phyloP scores from a whole-genome alignment of 2,797 vertebrate species.

The Eulemur rubriventer region DNA sequence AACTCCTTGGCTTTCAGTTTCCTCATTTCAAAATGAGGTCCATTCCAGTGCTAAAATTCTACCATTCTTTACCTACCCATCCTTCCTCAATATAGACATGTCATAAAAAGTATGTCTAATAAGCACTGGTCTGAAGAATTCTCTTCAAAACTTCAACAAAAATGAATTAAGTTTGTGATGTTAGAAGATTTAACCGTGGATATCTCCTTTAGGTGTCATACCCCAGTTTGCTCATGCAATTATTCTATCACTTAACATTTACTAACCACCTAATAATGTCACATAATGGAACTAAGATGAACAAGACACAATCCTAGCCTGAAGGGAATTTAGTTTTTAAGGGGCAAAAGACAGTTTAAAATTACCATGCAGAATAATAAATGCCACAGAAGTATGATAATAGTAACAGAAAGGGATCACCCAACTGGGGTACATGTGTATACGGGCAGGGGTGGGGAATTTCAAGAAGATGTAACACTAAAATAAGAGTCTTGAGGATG shows the following conservation, averaged over 20 bases:
- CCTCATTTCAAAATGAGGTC: constrained; percentile 10
- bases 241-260: constrained; percentile 33
- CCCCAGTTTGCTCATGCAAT: not conserved
- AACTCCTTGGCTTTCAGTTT: constrained; percentile 36
- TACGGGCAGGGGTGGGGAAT: not conserved
- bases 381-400: not conserved
- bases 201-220: constrained; percentile 6
- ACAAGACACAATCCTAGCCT: not conserved
- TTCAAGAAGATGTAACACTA: not conserved
- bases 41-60: not conserved
- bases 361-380: not conserved
- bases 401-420: not conserved
- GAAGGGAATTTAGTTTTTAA: not conserved
- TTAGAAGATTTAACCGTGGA: not conserved
- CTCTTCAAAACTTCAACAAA: not conserved
- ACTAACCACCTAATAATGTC: not conserved
- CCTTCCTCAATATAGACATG: not conserved
- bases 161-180: not conserved
- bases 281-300: not conserved
- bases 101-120: not conserved
- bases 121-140: not conserved
- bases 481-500: not conserved
- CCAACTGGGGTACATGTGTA: not conserved
- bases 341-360: not conserved
- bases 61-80: not conserved